Base-by-base conservation (phyloP, 2,888 invertebrate species). In the Arge pagana region DNA sequence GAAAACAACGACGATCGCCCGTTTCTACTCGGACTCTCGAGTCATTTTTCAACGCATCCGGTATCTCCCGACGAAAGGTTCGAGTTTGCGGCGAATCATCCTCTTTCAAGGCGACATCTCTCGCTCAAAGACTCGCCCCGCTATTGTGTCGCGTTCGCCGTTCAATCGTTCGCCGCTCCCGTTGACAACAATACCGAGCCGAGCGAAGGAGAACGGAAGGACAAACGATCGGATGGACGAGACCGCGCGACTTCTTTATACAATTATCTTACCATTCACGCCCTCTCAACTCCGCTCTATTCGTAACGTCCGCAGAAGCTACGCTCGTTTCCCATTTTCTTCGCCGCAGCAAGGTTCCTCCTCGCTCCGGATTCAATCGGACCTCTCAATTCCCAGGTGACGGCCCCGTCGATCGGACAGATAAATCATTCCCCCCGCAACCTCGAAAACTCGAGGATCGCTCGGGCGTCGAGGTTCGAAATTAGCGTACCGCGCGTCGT, bases 211-310 rank as follows among this genome's bases (percentile, higher is more conserved):
- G 58, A 57, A 55, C 62, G 19, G 19, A 16, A 2, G 50, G 21
- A 41, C 40, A 26, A 28, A 31, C 19, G 30, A 11, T 11, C 18
- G 31, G 19, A 42, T 30, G 42, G 45, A 45, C 45, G 35, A 45
- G 23, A 33, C 60, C 57, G 53, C 58, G 59, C 55, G 56, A 53
- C 62, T 65, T 69, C 71, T 72, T 72, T 71, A 72, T 72, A 67
- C 68, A 73, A 72, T 73, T 68, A 73, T 71, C 68, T 56, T 53
- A 50, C 67, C 64, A 73, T 73, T 73, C 72, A 72, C 70, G 72
- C 70, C 70, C 45, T 45, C 45, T 45, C 35, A 7, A 18, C 8
- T 33, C 8, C 21, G 13, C 15, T n/a, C n/a, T n/a, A n/a, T n/a
- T n/a, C n/a, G n/a, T n/a, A n/a, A n/a, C n/a, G n/a, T n/a, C n/a